phyloP scores from a whole-genome alignment of 2,888 invertebrate genomes.

The Hanleya hanleyi region DNA sequence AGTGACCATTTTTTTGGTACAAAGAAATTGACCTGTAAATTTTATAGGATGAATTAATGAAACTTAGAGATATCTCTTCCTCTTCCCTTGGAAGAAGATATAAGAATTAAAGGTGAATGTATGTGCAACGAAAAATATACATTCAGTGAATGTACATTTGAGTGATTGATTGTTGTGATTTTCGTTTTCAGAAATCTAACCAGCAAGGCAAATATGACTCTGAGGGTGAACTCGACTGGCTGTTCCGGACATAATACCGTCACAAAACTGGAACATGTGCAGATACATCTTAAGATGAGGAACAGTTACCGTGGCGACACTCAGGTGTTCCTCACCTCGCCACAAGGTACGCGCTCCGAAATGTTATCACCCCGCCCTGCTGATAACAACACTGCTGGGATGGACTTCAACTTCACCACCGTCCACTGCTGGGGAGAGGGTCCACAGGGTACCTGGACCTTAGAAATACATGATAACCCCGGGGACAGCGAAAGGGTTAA shows the following conservation, averaged over 20 bases:
- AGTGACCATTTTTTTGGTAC: no score
- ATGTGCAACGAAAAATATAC: no score
- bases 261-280: slow-evolving; percentile 66
- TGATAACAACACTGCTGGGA: slow-evolving; percentile 50
- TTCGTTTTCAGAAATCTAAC: slow-evolving; percentile 36
- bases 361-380: slow-evolving; percentile 55
- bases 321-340: slow-evolving; percentile 61
- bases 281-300: slow-evolving; percentile 52
- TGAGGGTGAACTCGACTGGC: slow-evolving; percentile 41
- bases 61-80: no score
- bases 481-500: slow-evolving; percentile 10
- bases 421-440: slow-evolving; percentile 70
- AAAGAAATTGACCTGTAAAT: no score
- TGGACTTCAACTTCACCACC: slow-evolving; percentile 69
- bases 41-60: no score
- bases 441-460: slow-evolving; percentile 63
- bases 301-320: slow-evolving; percentile 61
- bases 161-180: no score
- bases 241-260: slow-evolving; percentile 45
- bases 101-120: no score
- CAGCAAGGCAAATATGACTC: slow-evolving; percentile 23
- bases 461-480: slow-evolving; percentile 54
- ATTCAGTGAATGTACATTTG: no score
- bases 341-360: slow-evolving; percentile 60
- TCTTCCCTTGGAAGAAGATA: no score